Conservation (phyloP, 1,140 invertebrate genomes). For the Lethocerus indicus region DNA sequence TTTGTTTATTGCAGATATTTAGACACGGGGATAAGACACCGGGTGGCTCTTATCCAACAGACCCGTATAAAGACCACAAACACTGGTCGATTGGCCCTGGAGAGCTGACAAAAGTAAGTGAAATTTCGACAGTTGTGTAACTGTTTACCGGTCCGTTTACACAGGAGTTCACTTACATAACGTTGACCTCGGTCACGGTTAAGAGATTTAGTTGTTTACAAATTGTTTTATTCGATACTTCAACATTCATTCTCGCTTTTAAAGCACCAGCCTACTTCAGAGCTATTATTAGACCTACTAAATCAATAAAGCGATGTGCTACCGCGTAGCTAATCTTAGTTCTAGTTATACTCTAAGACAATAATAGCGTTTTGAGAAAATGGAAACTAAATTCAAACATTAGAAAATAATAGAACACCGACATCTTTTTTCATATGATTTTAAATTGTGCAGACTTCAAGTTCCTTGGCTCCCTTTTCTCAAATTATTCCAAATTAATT, state of each 20-base stretch:
- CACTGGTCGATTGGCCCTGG: constrained; percentile 62
- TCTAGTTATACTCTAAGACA: too few relatives aligned
- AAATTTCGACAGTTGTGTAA: neutral
- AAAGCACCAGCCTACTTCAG: neutral
- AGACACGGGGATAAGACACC: constrained; percentile 75
- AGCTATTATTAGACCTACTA: neutral
- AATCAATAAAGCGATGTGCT: neutral
- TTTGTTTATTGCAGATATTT: constrained; percentile 35
- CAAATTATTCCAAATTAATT: too few relatives aligned
- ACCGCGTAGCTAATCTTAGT: too few relatives aligned
- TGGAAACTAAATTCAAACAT: too few relatives aligned
- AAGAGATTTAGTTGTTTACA: neutral
- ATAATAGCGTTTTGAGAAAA: too few relatives aligned
- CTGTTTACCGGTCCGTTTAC: neutral
- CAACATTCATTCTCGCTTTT: neutral
- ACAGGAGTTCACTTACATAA: neutral
- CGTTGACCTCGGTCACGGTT: too few relatives aligned
- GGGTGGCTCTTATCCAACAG: constrained; percentile 51
- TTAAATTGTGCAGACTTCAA: too few relatives aligned
- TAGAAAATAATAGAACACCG: too few relatives aligned
- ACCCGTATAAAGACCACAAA: constrained; percentile 48
- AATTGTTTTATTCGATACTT: neutral
- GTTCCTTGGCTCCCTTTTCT: too few relatives aligned
- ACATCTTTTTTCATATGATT: too few relatives aligned
- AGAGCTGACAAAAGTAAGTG: constrained; percentile 44